phyloP scores from a whole-genome alignment of 1,140 invertebrate species.

The Sitodiplosis mosellana region DNA sequence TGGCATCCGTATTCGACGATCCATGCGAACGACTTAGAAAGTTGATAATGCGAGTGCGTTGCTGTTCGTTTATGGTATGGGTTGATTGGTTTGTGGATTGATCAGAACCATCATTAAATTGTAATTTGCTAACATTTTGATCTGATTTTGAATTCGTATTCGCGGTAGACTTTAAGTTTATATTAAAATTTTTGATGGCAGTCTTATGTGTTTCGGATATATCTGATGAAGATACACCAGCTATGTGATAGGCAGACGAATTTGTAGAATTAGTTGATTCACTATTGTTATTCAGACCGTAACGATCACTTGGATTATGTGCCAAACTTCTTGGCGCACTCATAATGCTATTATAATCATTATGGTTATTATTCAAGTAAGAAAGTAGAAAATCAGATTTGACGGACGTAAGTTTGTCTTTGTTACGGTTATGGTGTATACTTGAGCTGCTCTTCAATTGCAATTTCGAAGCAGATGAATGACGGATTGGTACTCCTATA shows the following conservation, averaged over 20 bases:
- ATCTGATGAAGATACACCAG: constrained; percentile 21
- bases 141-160: not conserved
- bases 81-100: constrained; percentile 19
- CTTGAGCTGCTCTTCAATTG: constrained; percentile 11
- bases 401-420: constrained; percentile 16
- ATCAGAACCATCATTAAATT: constrained; percentile 22
- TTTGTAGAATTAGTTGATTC: not conserved
- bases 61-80: constrained; percentile 3
- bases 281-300: constrained; percentile 4
- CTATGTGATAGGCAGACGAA: constrained; percentile 18
- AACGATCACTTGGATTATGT: not conserved
- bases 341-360: constrained; percentile 15
- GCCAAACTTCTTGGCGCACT: not conserved
- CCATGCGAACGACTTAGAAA: not conserved
- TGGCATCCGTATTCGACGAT: too few relatives aligned
- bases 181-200: constrained; percentile 7
- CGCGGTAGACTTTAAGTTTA: not conserved
- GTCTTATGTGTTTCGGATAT: constrained; percentile 7
- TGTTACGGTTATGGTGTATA: constrained; percentile 5
- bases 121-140: constrained; percentile 16
- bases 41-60: constrained; percentile 7
- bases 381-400: constrained; percentile 23
- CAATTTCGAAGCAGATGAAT: constrained; percentile 10
- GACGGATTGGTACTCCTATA: constrained; percentile 21
- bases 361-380: constrained; percentile 13